Conservation (phyloP, 2,113 vertebrate species). For the Clarias gariepinus region DNA sequence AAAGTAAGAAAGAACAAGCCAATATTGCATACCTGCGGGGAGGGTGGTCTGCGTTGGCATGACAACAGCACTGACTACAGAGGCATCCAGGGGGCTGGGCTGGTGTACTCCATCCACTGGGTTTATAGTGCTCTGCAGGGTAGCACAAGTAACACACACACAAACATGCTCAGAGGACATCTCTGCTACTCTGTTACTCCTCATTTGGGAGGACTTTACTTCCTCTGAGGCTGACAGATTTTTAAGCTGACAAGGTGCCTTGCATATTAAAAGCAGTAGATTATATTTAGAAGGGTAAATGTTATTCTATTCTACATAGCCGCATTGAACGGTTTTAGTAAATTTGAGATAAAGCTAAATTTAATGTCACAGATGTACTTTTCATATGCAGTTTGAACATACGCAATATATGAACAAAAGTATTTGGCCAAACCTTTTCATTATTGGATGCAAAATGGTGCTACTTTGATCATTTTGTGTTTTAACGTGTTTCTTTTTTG, state of each 20-base stretch:
- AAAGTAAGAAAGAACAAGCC: not conserved
- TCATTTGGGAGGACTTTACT: not conserved
- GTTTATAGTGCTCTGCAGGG: conserved; percentile 93
- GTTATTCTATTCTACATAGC: not conserved
- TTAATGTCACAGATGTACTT: not conserved
- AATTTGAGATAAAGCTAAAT: not conserved
- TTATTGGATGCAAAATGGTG: too few relatives aligned
- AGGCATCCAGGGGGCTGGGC: conserved; percentile 82
- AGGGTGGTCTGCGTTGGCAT: conserved; percentile 95
- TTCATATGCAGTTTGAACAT: not conserved
- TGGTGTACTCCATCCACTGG: conserved; percentile 96
- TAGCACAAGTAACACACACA: conserved; percentile 34
- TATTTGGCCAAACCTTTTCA: too few relatives aligned
- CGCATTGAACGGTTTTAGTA: not conserved
- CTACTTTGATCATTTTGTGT: too few relatives aligned
- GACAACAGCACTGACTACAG: conserved; percentile 82
- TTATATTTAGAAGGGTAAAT: not conserved
- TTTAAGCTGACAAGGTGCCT: not conserved
- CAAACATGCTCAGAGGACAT: conserved; percentile 25
- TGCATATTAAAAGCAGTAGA: not conserved
- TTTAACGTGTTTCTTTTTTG: too few relatives aligned
- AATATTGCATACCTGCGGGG: conserved; percentile 79
- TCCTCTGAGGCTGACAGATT: not conserved
- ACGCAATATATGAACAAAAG: too few relatives aligned
- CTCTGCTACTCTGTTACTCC: not conserved